Evolutionary conservation across 1,140 invertebrate genomes (phyloP), one percentile per base, ranked within the genome.

Genomic region (Copidosoma floridanum): DNA sequence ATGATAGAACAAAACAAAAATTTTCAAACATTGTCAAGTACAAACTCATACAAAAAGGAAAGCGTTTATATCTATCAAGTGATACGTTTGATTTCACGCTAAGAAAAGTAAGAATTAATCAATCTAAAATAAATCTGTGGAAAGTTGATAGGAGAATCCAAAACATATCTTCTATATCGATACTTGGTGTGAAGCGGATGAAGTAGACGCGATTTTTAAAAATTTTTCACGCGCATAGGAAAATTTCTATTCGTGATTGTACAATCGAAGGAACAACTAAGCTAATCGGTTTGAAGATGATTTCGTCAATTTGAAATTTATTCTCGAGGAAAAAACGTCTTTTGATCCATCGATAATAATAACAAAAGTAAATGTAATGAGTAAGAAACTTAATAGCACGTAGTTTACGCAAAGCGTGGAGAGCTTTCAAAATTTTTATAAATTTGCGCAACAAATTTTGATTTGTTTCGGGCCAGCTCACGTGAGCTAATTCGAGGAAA

Each of bases 21-120:
- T 59, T 59, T 53, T 76, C 67, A 72, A 74, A 71, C n/a, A n/a
- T n/a, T n/a, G n/a, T n/a, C 76, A 79, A 81, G 78, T 81, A 81
- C 79, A 81, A 80, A 81, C 79, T 78, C 74, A 74, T 72, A 55
- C 63, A 58, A 65, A 65, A 70, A 58, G 67, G 63, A 61, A 32
- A 47, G 43, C 32, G 68, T 73, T n/a, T 71, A 73, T 64, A 66
- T 69, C 68, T 74, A 72, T 67, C 51, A 37, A 55, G 67, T 71
- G 65, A 75, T n/a, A n/a, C 74, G 68, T 72, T 74, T 72, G 64
- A 65, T 71, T 70, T 59, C 56, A 63, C 67, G 66, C 68, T 67
- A 61, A 57, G 47, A 61, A 60, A 27, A 29, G 41, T 27, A 29
- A 41, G 24, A 38, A 12, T 41, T 68, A 68, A n/a, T n/a, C n/a